Percentiles rank a stretch among this genome's conserved stretches.
These are phyloP conservation scores for Plebejus anna DNA, from an alignment of 2,888 invertebrate species.

Conservation along the genomic window DNA sequence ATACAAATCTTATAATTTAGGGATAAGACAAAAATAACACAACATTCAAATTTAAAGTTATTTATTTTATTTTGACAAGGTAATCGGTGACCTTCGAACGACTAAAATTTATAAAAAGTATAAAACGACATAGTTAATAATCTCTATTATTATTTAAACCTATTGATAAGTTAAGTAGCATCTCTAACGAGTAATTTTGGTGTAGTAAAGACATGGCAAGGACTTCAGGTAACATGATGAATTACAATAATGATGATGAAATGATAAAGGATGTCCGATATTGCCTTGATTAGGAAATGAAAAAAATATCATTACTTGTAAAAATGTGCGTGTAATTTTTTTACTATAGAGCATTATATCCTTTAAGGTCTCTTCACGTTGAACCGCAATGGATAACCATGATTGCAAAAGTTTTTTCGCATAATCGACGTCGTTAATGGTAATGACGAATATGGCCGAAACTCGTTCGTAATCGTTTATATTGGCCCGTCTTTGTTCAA, in stretches of 20 bases:
- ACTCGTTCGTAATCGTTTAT: too few relatives aligned
- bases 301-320: too few relatives aligned
- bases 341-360: too few relatives aligned
- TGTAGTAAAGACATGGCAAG: constrained; percentile 39
- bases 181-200: constrained; percentile 51
- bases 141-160: constrained; percentile 64
- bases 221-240: constrained; percentile 10
- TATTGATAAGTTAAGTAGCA: constrained; percentile 70
- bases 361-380: too few relatives aligned
- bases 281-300: too few relatives aligned
- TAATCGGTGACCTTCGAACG: constrained; percentile 76
- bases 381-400: too few relatives aligned
- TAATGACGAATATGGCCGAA: too few relatives aligned
- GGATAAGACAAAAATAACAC: constrained; percentile 37
- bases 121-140: constrained; percentile 69
- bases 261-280: neutral
- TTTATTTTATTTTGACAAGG: constrained; percentile 78
- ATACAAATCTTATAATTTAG: constrained; percentile 39
- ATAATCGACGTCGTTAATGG: too few relatives aligned
- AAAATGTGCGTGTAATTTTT: too few relatives aligned
- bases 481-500: too few relatives aligned
- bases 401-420: too few relatives aligned
- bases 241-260: neutral
- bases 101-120: constrained; percentile 76
- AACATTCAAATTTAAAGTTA: constrained; percentile 57